phyloP scores from a whole-genome alignment of 2,113 vertebrate species.

The Orthonyx spaldingii region DNA sequence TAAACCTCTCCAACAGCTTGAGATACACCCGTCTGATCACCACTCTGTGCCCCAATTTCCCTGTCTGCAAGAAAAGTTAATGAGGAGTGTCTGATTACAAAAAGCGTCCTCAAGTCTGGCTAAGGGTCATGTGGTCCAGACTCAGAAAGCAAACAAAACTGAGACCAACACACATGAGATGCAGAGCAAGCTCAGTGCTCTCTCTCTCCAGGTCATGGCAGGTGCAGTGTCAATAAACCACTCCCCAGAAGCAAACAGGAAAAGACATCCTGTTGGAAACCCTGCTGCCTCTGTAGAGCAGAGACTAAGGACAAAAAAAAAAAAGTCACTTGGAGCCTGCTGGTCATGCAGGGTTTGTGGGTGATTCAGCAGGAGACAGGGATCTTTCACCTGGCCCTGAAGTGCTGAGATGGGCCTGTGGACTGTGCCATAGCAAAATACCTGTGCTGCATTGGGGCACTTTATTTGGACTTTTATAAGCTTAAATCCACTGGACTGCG shows the following conservation, averaged over 20 bases:
- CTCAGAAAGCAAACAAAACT: background rate
- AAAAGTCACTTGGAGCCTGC: background rate
- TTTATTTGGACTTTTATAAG: background rate
- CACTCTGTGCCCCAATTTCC: background rate
- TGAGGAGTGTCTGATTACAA: background rate
- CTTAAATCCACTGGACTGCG: background rate
- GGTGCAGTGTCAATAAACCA: background rate
- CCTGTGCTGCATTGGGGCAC: background rate
- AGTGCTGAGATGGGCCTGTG: background rate
- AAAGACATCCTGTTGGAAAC: background rate
- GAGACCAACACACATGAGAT: background rate
- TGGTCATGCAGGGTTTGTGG: background rate
- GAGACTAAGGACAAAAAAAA: background rate
- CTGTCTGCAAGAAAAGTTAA: background rate
- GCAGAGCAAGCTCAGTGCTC: background rate
- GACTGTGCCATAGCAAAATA: background rate
- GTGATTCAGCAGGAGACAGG: accelerated
- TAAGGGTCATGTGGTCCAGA: background rate
- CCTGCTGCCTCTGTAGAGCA: background rate
- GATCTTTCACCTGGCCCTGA: background rate
- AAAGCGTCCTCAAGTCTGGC: background rate
- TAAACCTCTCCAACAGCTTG: background rate
- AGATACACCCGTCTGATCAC: background rate
- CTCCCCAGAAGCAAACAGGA: background rate
- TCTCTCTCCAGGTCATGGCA: background rate